Conservation (phyloP, 2,888 invertebrate genomes). For the Perizoma affinitatum region DNA sequence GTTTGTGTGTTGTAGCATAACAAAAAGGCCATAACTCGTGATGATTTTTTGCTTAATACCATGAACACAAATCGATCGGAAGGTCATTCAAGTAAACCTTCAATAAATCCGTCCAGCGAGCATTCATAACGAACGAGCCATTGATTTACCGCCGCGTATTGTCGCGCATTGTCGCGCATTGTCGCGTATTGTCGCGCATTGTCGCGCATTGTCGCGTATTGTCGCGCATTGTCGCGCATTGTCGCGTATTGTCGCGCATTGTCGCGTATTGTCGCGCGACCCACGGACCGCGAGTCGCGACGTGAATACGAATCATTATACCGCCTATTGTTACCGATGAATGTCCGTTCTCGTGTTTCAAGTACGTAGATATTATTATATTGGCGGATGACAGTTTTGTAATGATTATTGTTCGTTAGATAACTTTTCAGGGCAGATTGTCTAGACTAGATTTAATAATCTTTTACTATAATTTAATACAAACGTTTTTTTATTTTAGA, state of each 20-base stretch:
- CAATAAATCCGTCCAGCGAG: conserved; percentile 1
- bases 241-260: too few species aligned
- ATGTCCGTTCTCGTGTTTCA: not conserved
- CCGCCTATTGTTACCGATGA: conserved; percentile 1
- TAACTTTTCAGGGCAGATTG: not conserved
- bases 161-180: too few species aligned
- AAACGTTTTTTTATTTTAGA: too few species aligned
- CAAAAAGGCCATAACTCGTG: too few species aligned
- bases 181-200: too few species aligned
- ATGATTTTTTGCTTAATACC: too few species aligned
- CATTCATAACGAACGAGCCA: conserved; percentile 2
- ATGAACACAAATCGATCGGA: too few species aligned
- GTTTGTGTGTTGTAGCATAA: too few species aligned
- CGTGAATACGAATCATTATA: conserved; percentile 2
- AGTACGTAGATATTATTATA: conserved; percentile 1
- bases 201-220: too few species aligned
- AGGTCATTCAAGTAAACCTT: not conserved
- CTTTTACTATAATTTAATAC: too few species aligned
- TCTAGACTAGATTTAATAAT: too few species aligned
- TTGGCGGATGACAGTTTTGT: not conserved
- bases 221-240: too few species aligned
- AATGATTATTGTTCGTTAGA: not conserved
- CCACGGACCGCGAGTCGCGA: not conserved
- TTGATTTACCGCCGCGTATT: not conserved
- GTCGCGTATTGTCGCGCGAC: conserved; percentile 4